phyloP scores from a whole-genome alignment of 2,888 invertebrate species.

The Philereme vetulata region DNA sequence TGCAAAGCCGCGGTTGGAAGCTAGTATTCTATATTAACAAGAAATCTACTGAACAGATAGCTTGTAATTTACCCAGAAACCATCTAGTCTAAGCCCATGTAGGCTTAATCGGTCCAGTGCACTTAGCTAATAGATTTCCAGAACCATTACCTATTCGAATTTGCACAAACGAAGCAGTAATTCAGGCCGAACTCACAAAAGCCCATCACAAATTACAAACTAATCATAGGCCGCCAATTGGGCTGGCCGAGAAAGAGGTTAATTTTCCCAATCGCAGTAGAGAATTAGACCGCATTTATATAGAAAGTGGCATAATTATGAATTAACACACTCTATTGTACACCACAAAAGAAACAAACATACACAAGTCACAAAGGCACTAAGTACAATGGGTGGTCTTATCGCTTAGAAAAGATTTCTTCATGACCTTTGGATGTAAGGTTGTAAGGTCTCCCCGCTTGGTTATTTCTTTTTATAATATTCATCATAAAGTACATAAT shows the following conservation, averaged over 20 bases:
- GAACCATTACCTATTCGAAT: conserved; percentile 13
- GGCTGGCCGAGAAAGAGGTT: conserved; percentile 71
- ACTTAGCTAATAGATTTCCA: conserved; percentile 2
- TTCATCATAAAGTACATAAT: too few relatives aligned
- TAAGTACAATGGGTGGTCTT: too few relatives aligned
- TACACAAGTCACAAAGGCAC: too few relatives aligned
- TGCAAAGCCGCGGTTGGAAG: too few relatives aligned
- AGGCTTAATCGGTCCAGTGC: conserved; percentile 4
- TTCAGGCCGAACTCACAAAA: conserved; percentile 35
- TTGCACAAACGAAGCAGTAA: conserved; percentile 22
- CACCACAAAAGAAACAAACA: too few relatives aligned
- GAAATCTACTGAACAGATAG: too few relatives aligned
- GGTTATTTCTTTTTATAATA: too few relatives aligned
- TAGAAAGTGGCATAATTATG: conserved; percentile 1
- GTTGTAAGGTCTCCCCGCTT: too few relatives aligned
- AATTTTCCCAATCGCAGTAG: conserved; percentile 73
- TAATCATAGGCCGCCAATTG: conserved; percentile 75
- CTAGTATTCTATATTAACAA: too few relatives aligned
- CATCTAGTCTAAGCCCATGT: background rate
- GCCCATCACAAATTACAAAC: conserved; percentile 62
- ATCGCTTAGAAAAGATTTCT: too few relatives aligned
- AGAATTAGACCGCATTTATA: conserved; percentile 39
- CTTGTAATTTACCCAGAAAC: too few relatives aligned
- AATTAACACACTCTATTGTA: background rate
- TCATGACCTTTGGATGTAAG: too few relatives aligned